Evolutionary conservation across 1,140 invertebrate genomes (phyloP).

Genomic region (Metopolophium dirhodum): DNA sequence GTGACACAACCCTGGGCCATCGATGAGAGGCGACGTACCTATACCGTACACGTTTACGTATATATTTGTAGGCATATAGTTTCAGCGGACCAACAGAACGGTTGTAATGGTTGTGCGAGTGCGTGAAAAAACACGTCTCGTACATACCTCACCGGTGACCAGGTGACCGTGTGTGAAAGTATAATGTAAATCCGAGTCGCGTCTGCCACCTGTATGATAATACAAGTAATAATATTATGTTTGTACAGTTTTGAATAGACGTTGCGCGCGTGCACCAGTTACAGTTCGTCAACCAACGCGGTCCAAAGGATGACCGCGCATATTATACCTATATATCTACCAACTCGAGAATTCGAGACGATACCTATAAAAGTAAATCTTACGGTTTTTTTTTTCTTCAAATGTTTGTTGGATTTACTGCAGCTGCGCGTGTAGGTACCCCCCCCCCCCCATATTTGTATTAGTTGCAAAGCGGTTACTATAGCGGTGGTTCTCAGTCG

Average conservation of each 20-base stretch:
- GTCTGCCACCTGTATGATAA: neutral
- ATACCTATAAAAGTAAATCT: neutral
- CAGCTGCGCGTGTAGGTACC: neutral
- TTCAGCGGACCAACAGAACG: neutral
- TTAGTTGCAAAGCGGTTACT: too few relatives aligned
- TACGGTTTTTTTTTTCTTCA: too few relatives aligned
- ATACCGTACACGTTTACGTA: too few relatives aligned
- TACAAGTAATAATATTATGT: neutral
- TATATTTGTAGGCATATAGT: neutral
- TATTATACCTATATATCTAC: neutral
- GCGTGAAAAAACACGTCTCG: neutral
- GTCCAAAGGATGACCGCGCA: neutral
- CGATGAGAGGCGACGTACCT: too few relatives aligned
- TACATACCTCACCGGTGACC: neutral
- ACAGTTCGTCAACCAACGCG: neutral
- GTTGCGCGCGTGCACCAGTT: neutral
- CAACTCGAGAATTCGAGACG: neutral
- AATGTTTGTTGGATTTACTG: neutral
- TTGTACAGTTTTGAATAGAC: neutral
- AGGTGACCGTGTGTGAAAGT: slow-evolving; percentile 26
- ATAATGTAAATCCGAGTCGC: neutral
- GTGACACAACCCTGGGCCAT: too few relatives aligned
- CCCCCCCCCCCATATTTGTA: neutral
- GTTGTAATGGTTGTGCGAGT: neutral
- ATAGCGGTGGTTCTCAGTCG: too few relatives aligned